Evolutionary conservation across 2,888 invertebrate species (phyloP), one percentile per base, ranked within the genome.

Genomic region (Julus scandinavius): DNA sequence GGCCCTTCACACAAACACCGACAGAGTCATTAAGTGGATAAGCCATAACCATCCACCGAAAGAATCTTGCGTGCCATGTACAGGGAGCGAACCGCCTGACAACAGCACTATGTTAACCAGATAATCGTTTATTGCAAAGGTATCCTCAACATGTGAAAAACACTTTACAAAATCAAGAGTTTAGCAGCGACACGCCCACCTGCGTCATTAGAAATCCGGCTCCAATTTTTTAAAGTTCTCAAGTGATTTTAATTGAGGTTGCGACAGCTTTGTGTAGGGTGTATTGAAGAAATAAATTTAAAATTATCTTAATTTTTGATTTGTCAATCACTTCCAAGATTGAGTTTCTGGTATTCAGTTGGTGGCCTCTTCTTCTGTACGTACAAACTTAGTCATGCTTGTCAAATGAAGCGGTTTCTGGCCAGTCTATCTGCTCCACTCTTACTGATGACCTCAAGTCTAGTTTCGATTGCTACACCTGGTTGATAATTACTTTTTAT

Each of bases 21-120:
- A 29, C 72, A 6, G 6, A 29, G 72, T 72, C 1, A 20, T 29
- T 6, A 72, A 72, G 29, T 72, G n/a, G 29, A 29, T 20, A 72
- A 72, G 20, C 72, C 72, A 72, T 72, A 72, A 72, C 72, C 72
- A 72, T 72, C 72, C 72, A 7, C 72, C 72, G 6, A 72, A 72
- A 20, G 72, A 72, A 29, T 11, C 29, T 29, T 29, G 6, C 72
- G 20, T 5, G 9, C 0, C 29, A n/a, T n/a, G n/a, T 63, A 20
- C 4, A n/a, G 63, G n/a, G 5, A 15, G 4, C n/a, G n/a, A 63
- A 63, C 63, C 17, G n/a, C 20, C 5, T 63, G 6, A 3, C n/a
- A 63, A 6, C 5, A 63, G 17, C 20, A 4, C 58, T n/a, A n/a
- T 17, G 29, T 20, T 72, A 9, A 6, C 20, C 72, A n/a, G 29